These are phyloP conservation scores for Zeus faber DNA, from an alignment of 2,113 vertebrate species.

Conservation along the genomic window DNA sequence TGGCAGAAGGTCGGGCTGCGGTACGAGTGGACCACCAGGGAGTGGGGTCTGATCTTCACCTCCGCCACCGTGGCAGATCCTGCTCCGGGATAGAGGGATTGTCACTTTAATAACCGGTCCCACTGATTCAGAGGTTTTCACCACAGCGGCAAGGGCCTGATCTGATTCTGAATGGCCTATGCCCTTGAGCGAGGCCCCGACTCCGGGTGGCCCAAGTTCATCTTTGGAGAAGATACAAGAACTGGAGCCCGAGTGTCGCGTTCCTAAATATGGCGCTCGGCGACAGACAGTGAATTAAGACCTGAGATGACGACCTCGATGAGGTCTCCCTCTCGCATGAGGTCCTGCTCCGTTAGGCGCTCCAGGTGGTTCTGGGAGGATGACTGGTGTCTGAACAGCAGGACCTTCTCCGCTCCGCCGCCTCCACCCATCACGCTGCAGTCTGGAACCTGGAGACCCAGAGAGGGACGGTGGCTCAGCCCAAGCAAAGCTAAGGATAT, in stretches of 20 bases:
- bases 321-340: constrained; percentile 68
- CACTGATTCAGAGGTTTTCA: no score
- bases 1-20: constrained; percentile 75
- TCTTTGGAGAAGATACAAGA: no score
- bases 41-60: constrained; percentile 66
- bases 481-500: no score
- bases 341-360: constrained; percentile 45
- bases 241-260: no score
- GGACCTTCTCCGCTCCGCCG: constrained; percentile 62
- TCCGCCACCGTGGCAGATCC: constrained; percentile 57
- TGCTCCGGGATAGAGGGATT: constrained; percentile 23
- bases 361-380: constrained; percentile 53
- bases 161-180: no score
- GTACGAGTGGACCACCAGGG: constrained; percentile 74
- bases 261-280: no score
- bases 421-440: constrained; percentile 55
- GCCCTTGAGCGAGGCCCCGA: no score
- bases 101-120: no score
- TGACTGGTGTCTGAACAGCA: constrained; percentile 65
- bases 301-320: constrained; percentile 73
- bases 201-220: no score
- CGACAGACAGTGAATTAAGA: constrained; percentile 21
- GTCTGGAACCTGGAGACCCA: constrained; percentile 69
- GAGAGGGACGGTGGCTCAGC: no score
- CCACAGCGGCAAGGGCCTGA: no score